Evolutionary conservation across 2,113 vertebrate species (phyloP).

Genomic region (Carassius auratus): DNA sequence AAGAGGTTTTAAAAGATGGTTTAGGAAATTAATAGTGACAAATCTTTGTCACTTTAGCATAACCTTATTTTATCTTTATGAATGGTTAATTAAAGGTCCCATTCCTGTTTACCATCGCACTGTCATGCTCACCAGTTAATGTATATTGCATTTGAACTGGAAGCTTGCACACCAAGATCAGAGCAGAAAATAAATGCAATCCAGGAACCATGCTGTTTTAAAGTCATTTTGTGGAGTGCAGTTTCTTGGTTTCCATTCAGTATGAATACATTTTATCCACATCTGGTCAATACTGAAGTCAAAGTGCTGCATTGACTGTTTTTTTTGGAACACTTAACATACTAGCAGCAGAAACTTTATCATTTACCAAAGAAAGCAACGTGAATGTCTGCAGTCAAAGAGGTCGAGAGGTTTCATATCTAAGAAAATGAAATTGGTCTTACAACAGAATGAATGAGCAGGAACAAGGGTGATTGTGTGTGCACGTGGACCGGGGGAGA

Average conservation of each 20-base stretch:
- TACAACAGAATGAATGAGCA: too few relatives aligned
- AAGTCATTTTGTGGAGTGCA: not conserved
- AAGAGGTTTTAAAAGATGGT: not conserved
- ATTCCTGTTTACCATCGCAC: not conserved
- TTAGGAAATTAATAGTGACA: not conserved
- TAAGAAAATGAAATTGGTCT: too few relatives aligned
- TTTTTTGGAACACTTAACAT: not conserved
- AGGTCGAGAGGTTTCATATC: not conserved
- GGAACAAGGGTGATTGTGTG: not conserved
- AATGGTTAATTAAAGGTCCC: not conserved
- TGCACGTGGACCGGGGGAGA: constrained; percentile 28
- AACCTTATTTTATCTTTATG: not conserved
- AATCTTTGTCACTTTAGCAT: constrained; percentile 1
- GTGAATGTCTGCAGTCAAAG: not conserved
- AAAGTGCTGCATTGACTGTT: not conserved
- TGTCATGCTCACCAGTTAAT: not conserved
- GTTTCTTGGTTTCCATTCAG: constrained; percentile 2
- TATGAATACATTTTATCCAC: not conserved
- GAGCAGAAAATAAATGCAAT: not conserved
- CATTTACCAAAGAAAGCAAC: not conserved
- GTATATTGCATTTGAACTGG: not conserved
- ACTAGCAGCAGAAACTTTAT: not conserved
- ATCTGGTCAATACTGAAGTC: constrained; percentile 19
- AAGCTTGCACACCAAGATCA: not conserved
- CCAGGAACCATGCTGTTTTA: not conserved